Percentiles rank a stretch among this genome's conserved stretches.
Evolutionary conservation across 2,113 vertebrate species (phyloP).

Genomic region (Corynorhinus townsendii): DNA sequence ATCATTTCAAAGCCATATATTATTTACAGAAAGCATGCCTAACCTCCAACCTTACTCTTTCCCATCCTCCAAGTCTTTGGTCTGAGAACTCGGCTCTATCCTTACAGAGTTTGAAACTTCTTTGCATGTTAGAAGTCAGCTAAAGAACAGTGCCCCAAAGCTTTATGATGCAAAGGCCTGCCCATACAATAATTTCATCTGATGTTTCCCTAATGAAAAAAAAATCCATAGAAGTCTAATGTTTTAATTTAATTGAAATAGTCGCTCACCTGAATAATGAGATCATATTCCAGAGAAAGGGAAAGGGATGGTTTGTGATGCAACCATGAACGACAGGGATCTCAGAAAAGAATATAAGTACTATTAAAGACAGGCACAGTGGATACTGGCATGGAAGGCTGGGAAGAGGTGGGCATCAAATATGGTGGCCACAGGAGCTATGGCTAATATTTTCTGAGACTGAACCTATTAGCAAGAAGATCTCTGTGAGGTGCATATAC

Average conservation of each 20-base stretch:
- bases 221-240: neutral
- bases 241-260: neutral
- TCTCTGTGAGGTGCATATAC: neutral
- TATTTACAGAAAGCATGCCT: neutral
- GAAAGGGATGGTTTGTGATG: accelerated
- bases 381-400: neutral
- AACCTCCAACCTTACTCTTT: neutral
- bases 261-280: neutral
- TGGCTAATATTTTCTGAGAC: neutral
- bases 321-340: neutral
- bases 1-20: neutral
- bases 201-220: neutral
- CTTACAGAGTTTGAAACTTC: neutral
- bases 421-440: neutral
- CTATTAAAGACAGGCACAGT: neutral
- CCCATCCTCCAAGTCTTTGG: neutral
- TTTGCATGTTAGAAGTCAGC: neutral
- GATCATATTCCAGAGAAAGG: neutral
- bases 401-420: neutral
- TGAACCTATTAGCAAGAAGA: neutral
- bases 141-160: neutral
- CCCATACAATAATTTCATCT: neutral
- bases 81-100: neutral
- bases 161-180: neutral
- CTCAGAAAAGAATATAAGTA: neutral